Base-by-base conservation (phyloP, 2,797 vertebrate genomes). In the Crypturellus tataupa region DNA sequence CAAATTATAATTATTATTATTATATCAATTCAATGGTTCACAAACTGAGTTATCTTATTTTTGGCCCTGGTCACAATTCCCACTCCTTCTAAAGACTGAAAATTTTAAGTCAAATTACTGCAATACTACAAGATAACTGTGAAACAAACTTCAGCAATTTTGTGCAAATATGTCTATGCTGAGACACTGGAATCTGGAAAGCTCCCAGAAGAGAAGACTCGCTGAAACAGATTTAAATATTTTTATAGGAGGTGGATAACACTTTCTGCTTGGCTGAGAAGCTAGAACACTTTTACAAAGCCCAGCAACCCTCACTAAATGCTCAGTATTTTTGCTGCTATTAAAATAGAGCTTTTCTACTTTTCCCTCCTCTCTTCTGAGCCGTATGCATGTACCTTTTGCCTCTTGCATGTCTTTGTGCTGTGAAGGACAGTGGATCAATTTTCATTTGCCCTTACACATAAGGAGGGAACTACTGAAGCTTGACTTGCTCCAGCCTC, bases 291-390 rank as follows among this genome's bases (percentile, higher is more conserved):
- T 90, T 86, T 94, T 90, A 93, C 64, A 85, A 90, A 96, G 51
- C 37, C 67, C 85, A 82, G 75, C 60, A 95, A 44, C 60, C 46
- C 78, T 81, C 71, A 91, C 19, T 87, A 83, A 88, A 93, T 89
- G 70, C 80, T 91, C 42, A 81, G 31, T 20, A 29, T 35, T 47
- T 79, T 39, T 87, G 47, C 65, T 87, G 71, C 85, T 85, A 87
- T 86, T 75, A 72, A 95, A 97, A 93, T n/a, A 71, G 35, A 90
- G 42, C 25, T 44, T 88, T 90, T 29, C 63, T 89, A 51, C 47
- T 44, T 92, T 78, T 76, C 51, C 62, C 39, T 91, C 44, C 24
- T 92, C 68, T 70, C 25, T 90, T 85, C 59, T 49, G 27, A 65
- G 72, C n/a, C 51, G 56, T n/a, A 18, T 68, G 24, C n/a, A 35